Percentiles rank a stretch among this genome's conserved stretches.
These are phyloP conservation scores for Archivesica marissinica DNA, from an alignment of 1,140 invertebrate genomes.

Conservation along the genomic window DNA sequence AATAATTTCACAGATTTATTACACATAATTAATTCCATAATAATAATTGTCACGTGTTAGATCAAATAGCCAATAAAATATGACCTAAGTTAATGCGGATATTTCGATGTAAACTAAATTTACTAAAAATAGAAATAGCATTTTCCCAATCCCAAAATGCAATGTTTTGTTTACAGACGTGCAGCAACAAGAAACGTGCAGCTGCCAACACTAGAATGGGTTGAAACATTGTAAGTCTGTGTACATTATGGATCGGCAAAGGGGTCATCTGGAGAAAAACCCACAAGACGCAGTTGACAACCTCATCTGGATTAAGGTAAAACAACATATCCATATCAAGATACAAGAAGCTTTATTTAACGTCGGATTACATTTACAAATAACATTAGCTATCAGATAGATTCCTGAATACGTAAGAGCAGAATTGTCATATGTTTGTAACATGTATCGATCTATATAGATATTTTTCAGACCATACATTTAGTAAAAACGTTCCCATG, in stretches of 20 bases:
- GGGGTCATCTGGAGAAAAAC: conserved; percentile 75
- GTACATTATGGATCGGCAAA: conserved; percentile 75
- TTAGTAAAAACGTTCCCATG: too few relatives aligned
- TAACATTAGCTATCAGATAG: too few relatives aligned
- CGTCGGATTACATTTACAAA: too few relatives aligned
- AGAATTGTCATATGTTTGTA: not conserved
- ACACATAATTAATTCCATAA: too few relatives aligned
- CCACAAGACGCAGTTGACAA: conserved; percentile 73
- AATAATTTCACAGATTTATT: too few relatives aligned
- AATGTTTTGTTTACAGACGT: conserved; percentile 64
- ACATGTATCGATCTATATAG: not conserved
- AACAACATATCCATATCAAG: too few relatives aligned
- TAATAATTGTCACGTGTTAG: too few relatives aligned
- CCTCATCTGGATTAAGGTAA: conserved; percentile 77
- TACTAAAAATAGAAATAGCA: conserved; percentile 12
- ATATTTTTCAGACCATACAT: too few relatives aligned
- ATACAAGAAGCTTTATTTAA: too few relatives aligned
- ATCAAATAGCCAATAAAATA: not conserved
- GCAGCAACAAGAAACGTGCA: conserved; percentile 34
- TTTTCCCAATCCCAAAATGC: conserved; percentile 68
- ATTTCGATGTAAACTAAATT: not conserved
- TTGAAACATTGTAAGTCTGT: not conserved
- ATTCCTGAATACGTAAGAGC: too few relatives aligned
- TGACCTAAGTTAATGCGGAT: not conserved
- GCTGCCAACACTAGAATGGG: not conserved